A percentile compares a stretch with the other conserved stretches of the same genome.
Conservation (phyloP, 2,888 invertebrate species). For the Leuctra nigra region DNA sequence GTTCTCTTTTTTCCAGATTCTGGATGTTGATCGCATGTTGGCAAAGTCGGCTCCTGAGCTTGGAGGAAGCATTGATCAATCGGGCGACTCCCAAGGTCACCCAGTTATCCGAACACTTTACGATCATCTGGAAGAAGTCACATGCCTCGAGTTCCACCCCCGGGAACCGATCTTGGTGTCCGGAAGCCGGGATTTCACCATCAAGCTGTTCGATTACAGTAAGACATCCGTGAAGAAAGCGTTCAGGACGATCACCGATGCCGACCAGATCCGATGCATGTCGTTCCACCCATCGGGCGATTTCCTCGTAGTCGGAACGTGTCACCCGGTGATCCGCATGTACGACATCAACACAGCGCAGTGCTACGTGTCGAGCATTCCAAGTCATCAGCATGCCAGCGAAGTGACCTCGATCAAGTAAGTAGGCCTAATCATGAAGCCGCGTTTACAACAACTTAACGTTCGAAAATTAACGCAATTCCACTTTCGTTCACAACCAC, state of each 20-base stretch:
- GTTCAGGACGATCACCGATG: slow-evolving; percentile 91
- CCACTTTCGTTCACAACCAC: too few species aligned
- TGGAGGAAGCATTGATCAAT: slow-evolving; percentile 48
- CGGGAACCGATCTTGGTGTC: slow-evolving; percentile 90
- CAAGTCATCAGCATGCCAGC: slow-evolving; percentile 74
- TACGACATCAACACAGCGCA: slow-evolving; percentile 95
- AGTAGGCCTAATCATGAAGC: slow-evolving; percentile 36
- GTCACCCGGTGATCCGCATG: slow-evolving; percentile 81
- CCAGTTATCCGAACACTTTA: slow-evolving; percentile 97
- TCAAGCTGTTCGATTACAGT: slow-evolving; percentile 96
- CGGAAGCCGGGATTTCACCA: slow-evolving; percentile 88
- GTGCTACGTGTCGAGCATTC: slow-evolving; percentile 89
- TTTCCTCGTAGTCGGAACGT: slow-evolving; percentile 87
- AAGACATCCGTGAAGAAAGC: slow-evolving; percentile 98
- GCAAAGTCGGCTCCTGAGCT: slow-evolving; percentile 95
- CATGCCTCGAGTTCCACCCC: slow-evolving; percentile 94
- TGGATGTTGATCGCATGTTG: slow-evolving; percentile 98
- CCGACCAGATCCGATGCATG: slow-evolving; percentile 82
- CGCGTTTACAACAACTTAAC: too few species aligned
- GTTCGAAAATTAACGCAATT: too few species aligned
- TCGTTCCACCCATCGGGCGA: slow-evolving; percentile 96
- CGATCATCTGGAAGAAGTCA: slow-evolving; percentile 97
- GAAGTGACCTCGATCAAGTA: slow-evolving; percentile 70
- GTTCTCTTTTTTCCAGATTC: too few species aligned
- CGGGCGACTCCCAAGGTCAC: slow-evolving; percentile 86